Percentiles rank a stretch among this genome's conserved stretches.
Evolutionary conservation across 23 tunicate genomes (phyloP).

Genomic region (Aplidium turbinatum): DNA sequence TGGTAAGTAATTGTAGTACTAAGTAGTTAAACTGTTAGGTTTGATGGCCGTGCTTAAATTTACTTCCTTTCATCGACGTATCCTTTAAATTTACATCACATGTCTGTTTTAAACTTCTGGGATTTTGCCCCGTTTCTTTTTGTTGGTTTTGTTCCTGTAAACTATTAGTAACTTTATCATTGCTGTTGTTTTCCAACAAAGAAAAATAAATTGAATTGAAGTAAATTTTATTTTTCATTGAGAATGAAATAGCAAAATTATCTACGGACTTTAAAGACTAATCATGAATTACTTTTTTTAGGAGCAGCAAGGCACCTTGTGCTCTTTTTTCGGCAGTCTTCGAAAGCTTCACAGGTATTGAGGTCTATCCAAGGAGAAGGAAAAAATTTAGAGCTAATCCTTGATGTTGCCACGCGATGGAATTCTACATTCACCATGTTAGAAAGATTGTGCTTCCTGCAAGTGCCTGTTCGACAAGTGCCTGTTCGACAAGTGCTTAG

Average conservation of each 20-base stretch:
- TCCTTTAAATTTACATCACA: no score
- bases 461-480: slow-evolving; percentile 53
- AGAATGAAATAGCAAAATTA: no score
- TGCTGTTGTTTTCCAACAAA: no score
- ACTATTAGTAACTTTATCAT: no score
- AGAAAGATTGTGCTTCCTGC: slow-evolving; percentile 39
- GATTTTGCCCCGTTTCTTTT: no score
- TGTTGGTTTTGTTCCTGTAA: no score
- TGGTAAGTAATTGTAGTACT: slow-evolving; percentile 20
- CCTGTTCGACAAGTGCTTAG: slow-evolving; percentile 27
- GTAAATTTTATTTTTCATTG: slow-evolving; percentile 3
- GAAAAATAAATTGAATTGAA: slow-evolving; percentile 5
- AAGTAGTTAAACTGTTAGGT: background rate
- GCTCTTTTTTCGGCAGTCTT: slow-evolving; percentile 35
- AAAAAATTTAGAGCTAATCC: slow-evolving; percentile 30
- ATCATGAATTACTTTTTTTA: background rate
- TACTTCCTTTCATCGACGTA: no score
- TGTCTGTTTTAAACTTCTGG: no score
- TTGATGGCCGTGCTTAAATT: background rate
- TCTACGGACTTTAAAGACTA: no score
- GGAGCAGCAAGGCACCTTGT: slow-evolving; percentile 57
- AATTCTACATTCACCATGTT: slow-evolving; percentile 48
- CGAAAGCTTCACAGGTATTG: slow-evolving; percentile 45
- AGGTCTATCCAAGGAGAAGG: slow-evolving; percentile 23
- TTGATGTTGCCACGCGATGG: slow-evolving; percentile 50